These are phyloP conservation scores for Sorex maritimensis DNA, from an alignment of 2,797 vertebrate genomes.

Conservation along the genomic window DNA sequence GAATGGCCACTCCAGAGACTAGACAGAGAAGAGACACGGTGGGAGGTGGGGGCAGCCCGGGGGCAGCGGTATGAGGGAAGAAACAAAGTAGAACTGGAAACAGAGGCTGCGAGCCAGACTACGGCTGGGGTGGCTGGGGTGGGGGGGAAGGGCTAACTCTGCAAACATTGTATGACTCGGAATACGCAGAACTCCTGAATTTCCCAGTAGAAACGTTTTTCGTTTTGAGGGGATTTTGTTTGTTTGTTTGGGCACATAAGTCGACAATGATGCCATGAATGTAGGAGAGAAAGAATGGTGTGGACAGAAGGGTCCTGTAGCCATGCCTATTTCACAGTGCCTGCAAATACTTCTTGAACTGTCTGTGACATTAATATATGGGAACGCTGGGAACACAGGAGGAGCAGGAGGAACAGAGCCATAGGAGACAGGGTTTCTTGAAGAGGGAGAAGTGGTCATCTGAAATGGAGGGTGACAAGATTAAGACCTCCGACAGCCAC, in stretches of 20 bases:
- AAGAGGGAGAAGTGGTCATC: slow-evolving; percentile 23
- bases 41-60: not conserved
- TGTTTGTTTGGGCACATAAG: not conserved
- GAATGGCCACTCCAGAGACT: slow-evolving; percentile 16
- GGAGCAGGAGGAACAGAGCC: not conserved
- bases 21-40: not conserved
- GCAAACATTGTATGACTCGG: not conserved
- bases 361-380: not conserved
- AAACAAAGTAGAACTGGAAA: not conserved
- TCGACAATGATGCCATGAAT: not conserved
- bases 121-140: no score
- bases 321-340: not conserved
- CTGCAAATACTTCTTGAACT: not conserved
- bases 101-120: not conserved
- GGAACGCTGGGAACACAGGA: not conserved
- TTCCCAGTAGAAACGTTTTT: not conserved
- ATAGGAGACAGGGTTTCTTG: not conserved
- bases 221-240: not conserved
- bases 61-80: not conserved
- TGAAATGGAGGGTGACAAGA: not conserved
- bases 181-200: not conserved
- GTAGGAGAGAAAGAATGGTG: not conserved
- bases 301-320: not conserved
- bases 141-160: not conserved
- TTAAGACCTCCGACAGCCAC: not conserved